These are phyloP conservation scores for Melanostoma scalare DNA, from an alignment of 2,888 invertebrate genomes.

Conservation along the genomic window DNA sequence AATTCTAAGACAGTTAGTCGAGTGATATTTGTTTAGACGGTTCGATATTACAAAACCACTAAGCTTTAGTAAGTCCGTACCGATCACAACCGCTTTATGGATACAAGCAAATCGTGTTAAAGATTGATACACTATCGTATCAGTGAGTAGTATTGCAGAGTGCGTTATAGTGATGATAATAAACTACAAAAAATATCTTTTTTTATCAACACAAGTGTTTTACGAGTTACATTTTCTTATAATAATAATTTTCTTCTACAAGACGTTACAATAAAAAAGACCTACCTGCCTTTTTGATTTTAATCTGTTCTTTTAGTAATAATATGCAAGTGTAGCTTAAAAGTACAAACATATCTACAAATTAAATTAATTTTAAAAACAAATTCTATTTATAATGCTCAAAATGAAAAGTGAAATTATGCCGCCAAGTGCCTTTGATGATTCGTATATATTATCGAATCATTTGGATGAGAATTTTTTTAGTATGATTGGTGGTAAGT, in stretches of 20 bases:
- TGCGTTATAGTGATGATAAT: conserved; percentile 34
- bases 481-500: conserved; percentile 79
- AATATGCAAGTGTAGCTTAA: conserved; percentile 5
- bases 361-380: too few relatives aligned
- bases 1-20: conserved; percentile 69
- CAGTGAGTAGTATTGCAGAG: conserved; percentile 22
- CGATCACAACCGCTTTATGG: conserved; percentile 59
- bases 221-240: neutral
- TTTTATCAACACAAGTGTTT: conserved; percentile 37
- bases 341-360: too few relatives aligned
- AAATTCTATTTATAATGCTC: conserved; percentile 75
- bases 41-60: conserved; percentile 57
- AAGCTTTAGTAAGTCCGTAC: conserved; percentile 53
- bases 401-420: conserved; percentile 82
- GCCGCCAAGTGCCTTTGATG: conserved; percentile 79
- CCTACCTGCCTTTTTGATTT: conserved; percentile 17
- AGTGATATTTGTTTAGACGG: conserved; percentile 70
- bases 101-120: conserved; percentile 41
- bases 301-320: neutral
- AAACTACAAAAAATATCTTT: conserved; percentile 39
- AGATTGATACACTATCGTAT: conserved; percentile 28
- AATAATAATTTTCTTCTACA: neutral
- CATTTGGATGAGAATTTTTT: conserved; percentile 80
- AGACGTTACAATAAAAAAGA: conserved; percentile 17
- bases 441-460: conserved; percentile 77